Conservation (phyloP, 2,797 vertebrate species). For the Poliocrania exsul region DNA sequence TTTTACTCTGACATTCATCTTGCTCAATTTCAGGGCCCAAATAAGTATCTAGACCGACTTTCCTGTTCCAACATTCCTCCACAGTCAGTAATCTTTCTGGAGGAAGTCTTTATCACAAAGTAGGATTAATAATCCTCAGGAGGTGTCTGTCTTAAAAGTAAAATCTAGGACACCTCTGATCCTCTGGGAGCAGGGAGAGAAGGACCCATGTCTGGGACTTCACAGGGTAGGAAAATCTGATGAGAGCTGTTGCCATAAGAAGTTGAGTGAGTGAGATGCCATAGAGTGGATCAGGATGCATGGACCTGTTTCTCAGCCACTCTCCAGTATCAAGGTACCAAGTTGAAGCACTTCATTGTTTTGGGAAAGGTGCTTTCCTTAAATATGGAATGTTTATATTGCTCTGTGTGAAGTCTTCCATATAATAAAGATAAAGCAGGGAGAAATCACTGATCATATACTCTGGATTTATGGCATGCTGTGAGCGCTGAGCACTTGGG, state of each 20-base stretch:
- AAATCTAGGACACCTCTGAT: not conserved
- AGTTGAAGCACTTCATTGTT: not conserved
- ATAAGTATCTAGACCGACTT: not conserved
- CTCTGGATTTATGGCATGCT: not conserved
- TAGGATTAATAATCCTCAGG: not conserved
- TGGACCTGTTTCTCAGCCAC: not conserved
- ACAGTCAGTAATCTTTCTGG: not conserved
- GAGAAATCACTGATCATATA: fast-evolving
- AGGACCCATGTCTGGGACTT: not conserved
- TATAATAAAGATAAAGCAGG: not conserved
- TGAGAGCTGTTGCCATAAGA: not conserved
- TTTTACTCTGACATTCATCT: not conserved
- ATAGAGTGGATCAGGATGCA: not conserved
- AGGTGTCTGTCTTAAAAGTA: not conserved
- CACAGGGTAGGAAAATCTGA: not conserved
- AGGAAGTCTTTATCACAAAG: not conserved
- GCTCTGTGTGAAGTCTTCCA: not conserved
- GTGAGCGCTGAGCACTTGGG: not conserved
- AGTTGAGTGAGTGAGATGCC: not conserved
- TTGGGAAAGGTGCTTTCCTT: not conserved
- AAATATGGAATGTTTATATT: not conserved
- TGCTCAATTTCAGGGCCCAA: not conserved
- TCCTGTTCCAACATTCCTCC: not conserved
- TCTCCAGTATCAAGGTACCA: not conserved
- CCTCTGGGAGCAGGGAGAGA: not conserved